Evolutionary conservation across 2,113 vertebrate genomes (phyloP).

Genomic region (Laticauda laticaudata): DNA sequence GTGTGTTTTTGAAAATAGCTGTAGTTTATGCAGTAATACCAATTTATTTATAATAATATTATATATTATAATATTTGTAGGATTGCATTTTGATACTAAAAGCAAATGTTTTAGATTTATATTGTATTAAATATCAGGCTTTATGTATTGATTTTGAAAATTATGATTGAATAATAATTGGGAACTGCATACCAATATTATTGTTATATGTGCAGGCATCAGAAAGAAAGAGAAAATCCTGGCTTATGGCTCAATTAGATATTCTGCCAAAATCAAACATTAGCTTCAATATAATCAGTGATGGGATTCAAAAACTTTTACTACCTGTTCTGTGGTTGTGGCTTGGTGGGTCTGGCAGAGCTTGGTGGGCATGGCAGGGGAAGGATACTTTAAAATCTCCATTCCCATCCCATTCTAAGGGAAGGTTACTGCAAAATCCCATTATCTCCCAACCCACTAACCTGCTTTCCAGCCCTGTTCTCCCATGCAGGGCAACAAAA

Average conservation of each 20-base stretch:
- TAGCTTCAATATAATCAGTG: background rate
- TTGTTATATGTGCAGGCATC: background rate
- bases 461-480: too few relatives aligned
- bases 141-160: background rate
- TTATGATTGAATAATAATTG: background rate
- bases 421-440: too few relatives aligned
- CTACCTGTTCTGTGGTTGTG: too few relatives aligned
- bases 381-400: too few relatives aligned
- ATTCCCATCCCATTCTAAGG: too few relatives aligned
- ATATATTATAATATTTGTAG: background rate
- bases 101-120: background rate
- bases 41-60: background rate
- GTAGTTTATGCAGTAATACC: background rate
- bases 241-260: background rate
- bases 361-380: too few relatives aligned
- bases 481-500: too few relatives aligned
- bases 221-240: background rate
- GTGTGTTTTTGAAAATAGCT: constrained; percentile 76
- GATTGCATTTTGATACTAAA: background rate
- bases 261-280: background rate
- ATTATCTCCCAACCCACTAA: too few relatives aligned
- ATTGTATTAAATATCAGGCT: background rate
- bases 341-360: too few relatives aligned
- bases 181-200: background rate
- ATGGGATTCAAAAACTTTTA: too few relatives aligned